Evolutionary conservation across 2,113 vertebrate species (phyloP).

Genomic region (Lepisosteus osseus): DNA sequence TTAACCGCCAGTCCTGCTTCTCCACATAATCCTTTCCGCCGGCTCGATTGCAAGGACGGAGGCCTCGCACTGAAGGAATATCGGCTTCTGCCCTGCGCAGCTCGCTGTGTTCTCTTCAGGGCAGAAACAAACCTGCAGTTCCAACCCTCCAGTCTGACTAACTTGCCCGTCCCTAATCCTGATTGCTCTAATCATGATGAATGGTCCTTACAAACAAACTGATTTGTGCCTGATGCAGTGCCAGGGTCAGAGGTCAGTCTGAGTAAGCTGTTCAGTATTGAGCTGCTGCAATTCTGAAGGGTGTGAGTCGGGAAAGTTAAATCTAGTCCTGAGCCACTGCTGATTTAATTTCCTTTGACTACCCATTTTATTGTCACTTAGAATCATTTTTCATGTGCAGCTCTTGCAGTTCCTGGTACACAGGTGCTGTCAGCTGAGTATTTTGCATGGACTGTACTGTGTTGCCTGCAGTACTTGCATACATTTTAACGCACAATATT

Average conservation of each 20-base stretch:
- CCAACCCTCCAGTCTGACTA: neutral
- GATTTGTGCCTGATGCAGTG: slow-evolving; percentile 1
- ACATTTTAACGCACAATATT: too few species aligned
- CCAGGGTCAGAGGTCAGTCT: slow-evolving; percentile 2
- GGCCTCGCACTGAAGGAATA: too few species aligned
- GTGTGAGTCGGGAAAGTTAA: slow-evolving; percentile 10
- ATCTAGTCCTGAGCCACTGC: neutral
- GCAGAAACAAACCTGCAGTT: neutral
- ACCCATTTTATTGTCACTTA: neutral
- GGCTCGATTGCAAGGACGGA: too few species aligned
- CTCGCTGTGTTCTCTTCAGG: neutral
- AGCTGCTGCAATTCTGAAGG: neutral
- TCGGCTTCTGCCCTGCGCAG: neutral
- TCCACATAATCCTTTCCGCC: neutral
- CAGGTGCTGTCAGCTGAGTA: neutral
- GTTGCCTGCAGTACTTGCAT: too few species aligned
- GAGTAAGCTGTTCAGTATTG: slow-evolving; percentile 1
- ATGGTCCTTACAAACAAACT: slow-evolving; percentile 3
- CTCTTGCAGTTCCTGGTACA: neutral
- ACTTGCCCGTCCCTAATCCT: neutral
- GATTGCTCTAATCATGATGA: slow-evolving; percentile 14
- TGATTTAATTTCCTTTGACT: slow-evolving; percentile 7
- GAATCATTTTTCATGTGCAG: slow-evolving; percentile 7
- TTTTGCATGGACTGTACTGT: neutral
- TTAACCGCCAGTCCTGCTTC: too few species aligned